phyloP scores from a whole-genome alignment of 2,888 invertebrate genomes.

The Aspidiotus rigidus region DNA sequence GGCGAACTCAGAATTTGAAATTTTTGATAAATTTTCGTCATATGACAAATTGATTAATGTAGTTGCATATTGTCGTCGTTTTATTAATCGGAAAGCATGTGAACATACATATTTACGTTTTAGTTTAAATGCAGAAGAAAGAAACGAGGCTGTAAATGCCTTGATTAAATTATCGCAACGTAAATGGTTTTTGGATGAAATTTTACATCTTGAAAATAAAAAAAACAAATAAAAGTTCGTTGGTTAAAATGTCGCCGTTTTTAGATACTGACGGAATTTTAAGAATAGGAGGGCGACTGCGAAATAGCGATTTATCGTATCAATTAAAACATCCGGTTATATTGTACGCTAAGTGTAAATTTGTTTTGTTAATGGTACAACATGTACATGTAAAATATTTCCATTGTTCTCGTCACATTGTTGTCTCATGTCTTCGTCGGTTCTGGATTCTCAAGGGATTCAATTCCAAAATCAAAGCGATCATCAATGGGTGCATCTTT shows the following conservation, averaged over 20 bases:
- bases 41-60: neutral
- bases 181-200: neutral
- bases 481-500: conserved; percentile 4
- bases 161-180: neutral
- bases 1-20: too few relatives aligned
- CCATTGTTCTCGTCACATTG: conserved; percentile 28
- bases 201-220: neutral
- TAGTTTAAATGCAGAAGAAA: too few relatives aligned
- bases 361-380: conserved; percentile 34
- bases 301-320: conserved; percentile 19
- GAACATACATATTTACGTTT: too few relatives aligned
- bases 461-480: neutral
- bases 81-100: too few relatives aligned
- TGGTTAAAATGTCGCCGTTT: conserved; percentile 35
- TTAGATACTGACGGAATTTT: conserved; percentile 24
- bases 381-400: conserved; percentile 33
- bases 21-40: neutral
- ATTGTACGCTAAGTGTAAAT: conserved; percentile 34
- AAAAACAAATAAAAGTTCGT: neutral
- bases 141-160: too few relatives aligned
- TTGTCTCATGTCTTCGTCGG: neutral
- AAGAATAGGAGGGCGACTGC: conserved; percentile 36
- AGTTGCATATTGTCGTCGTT: too few relatives aligned
- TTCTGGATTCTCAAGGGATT: neutral
- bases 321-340: conserved; percentile 36